Percentiles rank a stretch among this genome's conserved stretches.
phyloP scores from a whole-genome alignment of 1,140 invertebrate species.

The Zaprionus davidi region DNA sequence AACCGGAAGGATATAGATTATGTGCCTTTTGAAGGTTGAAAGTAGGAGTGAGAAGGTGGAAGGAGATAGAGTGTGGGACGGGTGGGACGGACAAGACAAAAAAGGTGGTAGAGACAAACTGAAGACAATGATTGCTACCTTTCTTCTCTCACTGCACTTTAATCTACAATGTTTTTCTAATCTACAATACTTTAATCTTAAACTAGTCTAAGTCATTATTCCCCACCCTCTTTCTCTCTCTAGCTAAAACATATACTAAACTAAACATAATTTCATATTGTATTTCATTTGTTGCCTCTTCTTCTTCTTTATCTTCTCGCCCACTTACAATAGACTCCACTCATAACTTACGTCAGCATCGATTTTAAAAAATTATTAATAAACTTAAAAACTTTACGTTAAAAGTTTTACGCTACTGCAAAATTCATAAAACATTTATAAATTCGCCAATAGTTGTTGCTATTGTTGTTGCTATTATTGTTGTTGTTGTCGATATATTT shows the following conservation, averaged over 20 bases:
- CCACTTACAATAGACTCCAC: constrained; percentile 10
- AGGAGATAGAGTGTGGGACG: neutral
- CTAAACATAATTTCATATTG: constrained; percentile 16
- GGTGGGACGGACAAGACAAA: too few relatives aligned
- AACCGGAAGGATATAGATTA: neutral
- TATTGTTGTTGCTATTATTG: constrained; percentile 5
- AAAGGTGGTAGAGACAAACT: neutral
- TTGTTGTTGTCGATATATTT: constrained; percentile 50
- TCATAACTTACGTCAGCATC: constrained; percentile 39
- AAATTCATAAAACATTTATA: constrained; percentile 23
- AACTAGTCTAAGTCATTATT: neutral
- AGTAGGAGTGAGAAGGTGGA: neutral
- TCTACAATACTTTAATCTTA: neutral
- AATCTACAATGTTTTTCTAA: neutral
- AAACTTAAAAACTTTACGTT: constrained; percentile 12
- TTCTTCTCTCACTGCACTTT: neutral
- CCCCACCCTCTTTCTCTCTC: neutral
- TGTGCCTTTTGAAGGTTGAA: neutral
- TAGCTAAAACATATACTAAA: neutral
- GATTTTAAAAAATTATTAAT: constrained; percentile 19
- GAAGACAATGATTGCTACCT: neutral
- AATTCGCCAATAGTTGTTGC: constrained; percentile 9
- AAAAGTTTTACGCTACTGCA: neutral
- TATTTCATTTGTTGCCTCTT: neutral
- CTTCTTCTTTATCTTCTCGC: neutral